Conservation (phyloP, 92 coral and sea anemone species). For the Pocillopora grandis region DNA sequence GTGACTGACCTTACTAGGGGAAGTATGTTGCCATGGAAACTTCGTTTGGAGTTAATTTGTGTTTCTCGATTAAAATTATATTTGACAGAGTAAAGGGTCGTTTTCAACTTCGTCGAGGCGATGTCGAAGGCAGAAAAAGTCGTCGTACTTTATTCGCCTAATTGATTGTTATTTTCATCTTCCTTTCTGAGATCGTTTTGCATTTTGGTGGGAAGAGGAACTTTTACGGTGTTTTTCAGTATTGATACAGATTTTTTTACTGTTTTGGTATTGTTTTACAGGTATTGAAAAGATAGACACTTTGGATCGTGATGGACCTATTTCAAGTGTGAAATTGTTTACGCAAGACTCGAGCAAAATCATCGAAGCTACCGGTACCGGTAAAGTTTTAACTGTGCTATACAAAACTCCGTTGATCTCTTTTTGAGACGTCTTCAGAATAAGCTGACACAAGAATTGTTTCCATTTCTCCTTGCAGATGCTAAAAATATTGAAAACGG, state of each 20-base stretch:
- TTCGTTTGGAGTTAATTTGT: not conserved
- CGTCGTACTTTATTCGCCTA: too few relatives aligned
- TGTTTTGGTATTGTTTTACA: not conserved
- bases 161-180: too few relatives aligned
- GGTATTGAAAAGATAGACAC: slow-evolving; percentile 7
- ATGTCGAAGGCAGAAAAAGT: too few relatives aligned
- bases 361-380: not conserved
- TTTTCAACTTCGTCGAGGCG: too few relatives aligned
- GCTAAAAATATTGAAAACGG: not conserved
- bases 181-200: not conserved
- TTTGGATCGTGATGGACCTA: slow-evolving; percentile 89
- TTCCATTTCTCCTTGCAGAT: slow-evolving; percentile 15
- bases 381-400: not conserved
- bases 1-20: slow-evolving; percentile 58
- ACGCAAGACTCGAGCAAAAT: slow-evolving; percentile 17
- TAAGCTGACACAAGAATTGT: not conserved
- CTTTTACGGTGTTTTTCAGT: not conserved
- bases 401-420: not conserved
- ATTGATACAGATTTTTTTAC: not conserved
- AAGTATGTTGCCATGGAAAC: not conserved
- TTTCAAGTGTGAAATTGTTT: slow-evolving; percentile 83
- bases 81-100: too few relatives aligned
- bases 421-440: not conserved
- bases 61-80: too few relatives aligned
- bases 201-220: not conserved